These are phyloP conservation scores for Metallyticus violacea DNA, from an alignment of 2,888 invertebrate genomes.

Conservation along the genomic window DNA sequence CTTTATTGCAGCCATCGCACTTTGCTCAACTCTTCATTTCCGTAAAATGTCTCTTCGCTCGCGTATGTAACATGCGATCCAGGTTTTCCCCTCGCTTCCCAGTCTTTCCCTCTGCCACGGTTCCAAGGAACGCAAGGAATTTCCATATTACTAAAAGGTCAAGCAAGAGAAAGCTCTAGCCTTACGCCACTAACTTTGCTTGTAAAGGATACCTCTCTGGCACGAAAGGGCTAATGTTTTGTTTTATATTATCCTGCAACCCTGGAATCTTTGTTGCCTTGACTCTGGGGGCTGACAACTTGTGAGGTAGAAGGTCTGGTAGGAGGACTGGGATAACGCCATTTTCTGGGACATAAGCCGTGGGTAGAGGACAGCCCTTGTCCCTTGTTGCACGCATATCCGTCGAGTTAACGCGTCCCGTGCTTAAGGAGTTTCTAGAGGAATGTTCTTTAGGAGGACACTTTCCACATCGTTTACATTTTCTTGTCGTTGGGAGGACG, in stretches of 20 bases:
- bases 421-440: background rate
- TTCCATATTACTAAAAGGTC: constrained; percentile 25
- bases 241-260: constrained; percentile 16
- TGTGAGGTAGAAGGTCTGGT: too few relatives aligned
- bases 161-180: background rate
- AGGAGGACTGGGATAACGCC: too few relatives aligned
- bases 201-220: background rate
- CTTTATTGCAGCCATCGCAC: background rate
- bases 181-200: constrained; percentile 4
- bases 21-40: background rate
- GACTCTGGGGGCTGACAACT: background rate
- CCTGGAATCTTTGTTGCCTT: constrained; percentile 2
- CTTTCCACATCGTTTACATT: background rate
- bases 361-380: background rate
- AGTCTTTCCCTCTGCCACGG: background rate
- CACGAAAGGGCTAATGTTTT: constrained; percentile 8
- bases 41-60: background rate
- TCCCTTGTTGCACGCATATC: background rate
- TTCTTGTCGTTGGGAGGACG: background rate
- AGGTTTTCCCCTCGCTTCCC: too few relatives aligned
- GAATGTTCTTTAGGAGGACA: background rate
- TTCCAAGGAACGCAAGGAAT: constrained; percentile 16
- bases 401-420: background rate
- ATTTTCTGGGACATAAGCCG: too few relatives aligned
- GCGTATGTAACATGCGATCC: background rate